Base-by-base conservation (phyloP, 2,113 vertebrate species). In the Ivindomyrus marchei region DNA sequence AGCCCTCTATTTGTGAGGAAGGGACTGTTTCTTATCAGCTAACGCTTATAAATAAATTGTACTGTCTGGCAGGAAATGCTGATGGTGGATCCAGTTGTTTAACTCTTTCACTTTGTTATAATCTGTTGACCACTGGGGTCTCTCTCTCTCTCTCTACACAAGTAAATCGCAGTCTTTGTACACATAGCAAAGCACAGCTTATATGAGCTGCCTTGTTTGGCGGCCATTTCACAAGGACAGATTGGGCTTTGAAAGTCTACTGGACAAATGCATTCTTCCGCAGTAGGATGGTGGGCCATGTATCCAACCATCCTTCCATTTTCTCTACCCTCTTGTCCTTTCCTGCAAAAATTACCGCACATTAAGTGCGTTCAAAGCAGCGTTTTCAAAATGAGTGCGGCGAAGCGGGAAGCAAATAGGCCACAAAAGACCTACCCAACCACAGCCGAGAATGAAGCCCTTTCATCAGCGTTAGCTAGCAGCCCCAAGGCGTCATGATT, bases 171-270 rank as follows among this genome's bases (percentile, higher is more conserved):
- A 47, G 80, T 45, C 90, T n/a, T 36, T 80, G 91, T 80, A 74
- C 91, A 92, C 89, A 88, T 89, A 88, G 89, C 87, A 53, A 85
- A 46, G 50, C 90, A 45, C 47, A 52, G 83, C 91, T 90, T 90
- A 85, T 85, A 90, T 87, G 39, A 88, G 85, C 90, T 31, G 88
- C 88, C 89, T 90, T 85, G 89, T 91, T 91, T 92, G 91, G 91
- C 89, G 49, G 58, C 45, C 58, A 77, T 90, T 90, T 89, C 21
- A 90, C 88, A 90, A 91, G 87, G 91, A 92, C 89, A 21, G 89
- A 46, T 77, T 84, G 86, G 62, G 31, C 93, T 95, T n/a, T 7
- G 11, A 21, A 42, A 42, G 7, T 45, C 58, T 24, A 10, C 31
- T 5, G 6, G 53, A 88, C 53, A 36, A 27, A 46, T 7, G n/a